These are phyloP conservation scores for Orthosia incerta DNA, from an alignment of 2,888 invertebrate genomes.

Conservation along the genomic window DNA sequence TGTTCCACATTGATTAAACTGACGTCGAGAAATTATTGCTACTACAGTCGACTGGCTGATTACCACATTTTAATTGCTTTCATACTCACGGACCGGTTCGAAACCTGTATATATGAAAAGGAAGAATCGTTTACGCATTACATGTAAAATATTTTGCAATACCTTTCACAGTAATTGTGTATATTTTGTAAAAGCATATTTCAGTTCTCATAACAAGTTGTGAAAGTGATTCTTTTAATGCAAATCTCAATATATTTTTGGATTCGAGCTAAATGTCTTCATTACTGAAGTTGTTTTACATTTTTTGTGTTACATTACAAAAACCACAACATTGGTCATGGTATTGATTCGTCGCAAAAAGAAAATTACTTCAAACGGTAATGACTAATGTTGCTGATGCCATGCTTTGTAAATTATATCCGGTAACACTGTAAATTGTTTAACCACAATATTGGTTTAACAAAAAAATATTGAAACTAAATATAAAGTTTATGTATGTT, in stretches of 20 bases:
- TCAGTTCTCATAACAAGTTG: slow-evolving; percentile 3
- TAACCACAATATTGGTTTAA: not conserved
- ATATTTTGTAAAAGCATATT: slow-evolving; percentile 9
- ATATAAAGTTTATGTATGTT: too few relatives aligned
- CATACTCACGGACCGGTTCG: slow-evolving; percentile 50
- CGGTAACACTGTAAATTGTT: slow-evolving; percentile 19
- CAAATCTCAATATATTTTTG: not conserved
- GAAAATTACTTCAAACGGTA: slow-evolving; percentile 5
- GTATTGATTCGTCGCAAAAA: slow-evolving; percentile 32
- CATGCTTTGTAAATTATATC: slow-evolving; percentile 29
- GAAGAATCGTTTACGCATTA: slow-evolving; percentile 45
- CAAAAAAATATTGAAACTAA: not conserved
- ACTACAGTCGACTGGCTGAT: slow-evolving; percentile 54
- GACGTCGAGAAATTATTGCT: slow-evolving; percentile 40
- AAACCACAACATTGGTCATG: slow-evolving; percentile 17
- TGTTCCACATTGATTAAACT: slow-evolving; percentile 40
- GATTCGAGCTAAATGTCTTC: not conserved
- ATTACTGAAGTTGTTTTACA: not conserved
- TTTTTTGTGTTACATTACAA: too few relatives aligned
- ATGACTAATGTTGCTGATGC: slow-evolving; percentile 25
- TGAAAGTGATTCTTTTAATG: slow-evolving; percentile 13
- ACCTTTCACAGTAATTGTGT: slow-evolving; percentile 22
- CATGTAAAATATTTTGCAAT: slow-evolving; percentile 40
- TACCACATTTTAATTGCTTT: slow-evolving; percentile 47
- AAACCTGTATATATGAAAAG: slow-evolving; percentile 40